Evolutionary conservation across 2,888 invertebrate genomes (phyloP), one percentile per base, ranked within the genome.

Genomic region (Gonocerus acuteangulatus): DNA sequence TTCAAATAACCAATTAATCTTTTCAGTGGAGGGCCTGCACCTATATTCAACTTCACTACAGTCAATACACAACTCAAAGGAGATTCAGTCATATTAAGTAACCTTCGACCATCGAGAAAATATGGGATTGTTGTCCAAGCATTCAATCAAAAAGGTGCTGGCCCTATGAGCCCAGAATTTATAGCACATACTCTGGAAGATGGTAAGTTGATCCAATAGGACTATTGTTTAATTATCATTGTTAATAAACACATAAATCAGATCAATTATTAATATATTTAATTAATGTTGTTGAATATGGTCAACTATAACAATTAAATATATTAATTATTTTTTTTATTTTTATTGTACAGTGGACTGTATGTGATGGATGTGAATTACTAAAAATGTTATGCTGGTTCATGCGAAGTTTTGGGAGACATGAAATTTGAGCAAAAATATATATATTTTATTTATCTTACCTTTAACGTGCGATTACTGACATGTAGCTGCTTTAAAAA

Each of bases 161-260:
- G 78, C 21, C 79, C 79, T 3, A 73, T 76, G 70, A 75, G 78
- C 0, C 68, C 72, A n/a, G 78, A 80, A 67, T 73, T 79, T 47
- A 75, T 76, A 45, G 76, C 79, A 4, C 73, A 74, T 18, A 82
- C 81, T 1, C 73, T 77, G 44, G 78, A 80, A 71, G 80, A 80
- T 68, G 78, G 68, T 68, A 54, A 62, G 64, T 49, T n/a, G 2
- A 19, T 42, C 34, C n/a, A n/a, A n/a, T n/a, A n/a, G n/a, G n/a
- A n/a, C n/a, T n/a, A n/a, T n/a, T n/a, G n/a, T n/a, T n/a, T n/a
- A n/a, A n/a, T n/a, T n/a, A n/a, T n/a, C n/a, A n/a, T n/a, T n/a
- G n/a, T n/a, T n/a, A n/a, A n/a, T n/a, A n/a, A n/a, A n/a, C n/a
- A n/a, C n/a, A n/a, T n/a, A n/a, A n/a, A n/a, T n/a, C n/a, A n/a